Base-by-base conservation (phyloP, 2,113 vertebrate genomes). In the Prunella himalayana region DNA sequence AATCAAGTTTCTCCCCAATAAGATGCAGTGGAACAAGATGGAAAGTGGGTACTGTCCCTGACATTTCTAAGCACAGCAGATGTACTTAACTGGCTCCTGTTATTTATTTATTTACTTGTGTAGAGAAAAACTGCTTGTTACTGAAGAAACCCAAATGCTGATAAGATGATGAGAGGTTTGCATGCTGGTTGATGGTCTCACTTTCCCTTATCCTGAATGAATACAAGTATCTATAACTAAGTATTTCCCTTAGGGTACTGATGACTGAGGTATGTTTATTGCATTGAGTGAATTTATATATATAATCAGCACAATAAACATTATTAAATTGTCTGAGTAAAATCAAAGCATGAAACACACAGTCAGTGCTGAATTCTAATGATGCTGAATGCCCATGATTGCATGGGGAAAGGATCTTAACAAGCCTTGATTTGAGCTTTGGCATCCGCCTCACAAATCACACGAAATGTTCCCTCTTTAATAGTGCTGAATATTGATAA, bases 401-500 rank as follows among this genome's bases (percentile, higher is more conserved):
- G 94, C 94, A 93, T 63, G 31, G 95, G 97, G 91, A 96, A 97
- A 92, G 96, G 97, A 97, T 97, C 96, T 97, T 97, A 98, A 97
- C 96, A 97, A 98, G 98, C 93, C 97, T 94, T 97, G 97, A 98
- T 97, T 94, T 95, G 93, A 97, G 97, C 72, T 81, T 71, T 96
- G 96, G 97, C 96, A 95, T 97, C 98, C 76, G 88, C 97, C 95
- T 97, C 97, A 96, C 97, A 97, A 97, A 98, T 97, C 97, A 97
- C 97, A 96, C 93, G 75, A 96, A 97, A 97, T 60, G 80, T 92
- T 97, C 97, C 87, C 96, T 94, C 96, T 72, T 86, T 88, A 96
- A 96, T 66, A 92, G 96, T 96, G 96, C 96, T 98, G 98, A 97
- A 98, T 98, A 98, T 97, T 98, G 98, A 98, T 98, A 98, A 97